Conservation (phyloP, 2,797 vertebrate species). For the Tangara arthus region DNA sequence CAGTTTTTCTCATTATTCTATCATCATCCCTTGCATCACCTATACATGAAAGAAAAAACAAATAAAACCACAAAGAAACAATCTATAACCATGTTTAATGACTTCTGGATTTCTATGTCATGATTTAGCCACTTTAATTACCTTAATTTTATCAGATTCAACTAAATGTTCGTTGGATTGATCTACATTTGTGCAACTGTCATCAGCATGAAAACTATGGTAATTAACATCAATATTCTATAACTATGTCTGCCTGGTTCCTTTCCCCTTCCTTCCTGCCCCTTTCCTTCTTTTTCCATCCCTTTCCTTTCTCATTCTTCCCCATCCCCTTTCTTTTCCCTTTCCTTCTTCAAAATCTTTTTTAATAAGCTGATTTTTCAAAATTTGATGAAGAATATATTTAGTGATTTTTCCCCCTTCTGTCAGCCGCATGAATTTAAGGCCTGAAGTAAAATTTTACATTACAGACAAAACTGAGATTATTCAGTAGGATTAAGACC, state of each 20-base stretch:
- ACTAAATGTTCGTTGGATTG: background rate
- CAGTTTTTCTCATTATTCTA: background rate
- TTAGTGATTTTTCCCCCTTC: background rate
- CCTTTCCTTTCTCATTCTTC: too few relatives aligned
- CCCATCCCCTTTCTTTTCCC: fast-evolving
- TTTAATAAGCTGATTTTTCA: background rate
- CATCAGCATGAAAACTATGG: background rate
- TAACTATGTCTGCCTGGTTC: background rate
- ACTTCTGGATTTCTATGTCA: background rate
- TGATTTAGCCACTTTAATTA: background rate
- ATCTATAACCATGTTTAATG: background rate
- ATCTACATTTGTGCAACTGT: background rate
- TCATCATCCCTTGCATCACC: background rate
- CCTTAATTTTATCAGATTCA: background rate
- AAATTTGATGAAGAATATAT: background rate
- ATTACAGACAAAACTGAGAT: background rate
- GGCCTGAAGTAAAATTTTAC: background rate
- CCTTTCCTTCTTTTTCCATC: fast-evolving
- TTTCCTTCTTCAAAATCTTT: background rate
- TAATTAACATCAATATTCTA: background rate
- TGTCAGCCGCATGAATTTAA: background rate
- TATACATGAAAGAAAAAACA: background rate
- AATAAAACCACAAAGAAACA: background rate
- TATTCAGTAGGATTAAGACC: background rate
- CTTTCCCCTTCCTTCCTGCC: background rate